Evolutionary conservation across 2,113 vertebrate genomes (phyloP).

Genomic region (Nettapus auritus): DNA sequence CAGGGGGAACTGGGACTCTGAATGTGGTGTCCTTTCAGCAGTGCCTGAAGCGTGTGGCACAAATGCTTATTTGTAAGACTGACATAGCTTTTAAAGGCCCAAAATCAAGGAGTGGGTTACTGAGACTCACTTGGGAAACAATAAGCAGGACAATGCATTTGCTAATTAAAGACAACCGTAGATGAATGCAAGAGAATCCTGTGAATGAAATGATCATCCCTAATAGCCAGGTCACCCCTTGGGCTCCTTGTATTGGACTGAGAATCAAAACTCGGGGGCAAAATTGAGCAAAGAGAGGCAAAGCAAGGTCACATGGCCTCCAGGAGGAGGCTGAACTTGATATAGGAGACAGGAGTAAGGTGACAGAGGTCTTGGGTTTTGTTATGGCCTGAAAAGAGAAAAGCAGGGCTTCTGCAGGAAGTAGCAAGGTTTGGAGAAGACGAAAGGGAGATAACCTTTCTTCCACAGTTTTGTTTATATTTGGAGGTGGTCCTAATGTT

Average conservation of each 20-base stretch:
- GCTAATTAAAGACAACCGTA: neutral
- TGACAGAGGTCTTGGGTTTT: neutral
- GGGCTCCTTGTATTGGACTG: neutral
- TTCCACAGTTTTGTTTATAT: conserved; percentile 16
- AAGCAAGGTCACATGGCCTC: fast-evolving
- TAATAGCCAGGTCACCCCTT: neutral
- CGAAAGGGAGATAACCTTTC: neutral
- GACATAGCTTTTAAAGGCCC: neutral
- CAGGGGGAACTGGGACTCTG: neutral
- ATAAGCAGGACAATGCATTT: neutral
- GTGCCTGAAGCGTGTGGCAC: neutral
- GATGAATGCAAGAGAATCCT: neutral
- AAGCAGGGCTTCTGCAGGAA: neutral
- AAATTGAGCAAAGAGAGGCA: neutral
- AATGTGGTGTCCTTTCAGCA: neutral
- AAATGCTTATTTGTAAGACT: neutral
- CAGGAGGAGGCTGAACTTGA: neutral
- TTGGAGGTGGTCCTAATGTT: conserved; percentile 34
- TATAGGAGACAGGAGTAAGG: neutral
- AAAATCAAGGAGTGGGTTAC: neutral
- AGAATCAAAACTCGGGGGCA: neutral
- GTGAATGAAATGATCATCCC: neutral
- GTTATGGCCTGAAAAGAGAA: neutral
- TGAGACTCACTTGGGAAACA: neutral
- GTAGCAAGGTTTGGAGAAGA: neutral